These are phyloP conservation scores for Meloe dianella DNA, from an alignment of 2,888 invertebrate species.

Conservation along the genomic window DNA sequence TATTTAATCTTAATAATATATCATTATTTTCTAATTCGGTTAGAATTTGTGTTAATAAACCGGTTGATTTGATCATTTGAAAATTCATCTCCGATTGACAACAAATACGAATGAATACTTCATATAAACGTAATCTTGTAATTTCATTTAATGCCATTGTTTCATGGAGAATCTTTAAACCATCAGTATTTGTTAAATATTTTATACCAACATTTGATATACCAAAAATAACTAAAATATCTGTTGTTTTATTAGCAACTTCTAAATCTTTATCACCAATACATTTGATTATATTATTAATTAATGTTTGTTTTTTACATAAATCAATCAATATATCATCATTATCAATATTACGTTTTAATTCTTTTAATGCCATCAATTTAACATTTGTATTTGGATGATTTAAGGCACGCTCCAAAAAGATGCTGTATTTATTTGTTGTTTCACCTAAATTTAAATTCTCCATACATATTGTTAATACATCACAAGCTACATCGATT, in stretches of 20 bases:
- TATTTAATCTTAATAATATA: constrained; percentile 78
- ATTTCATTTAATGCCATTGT: constrained; percentile 66
- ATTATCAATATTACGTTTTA: constrained; percentile 54
- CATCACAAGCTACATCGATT: constrained; percentile 68
- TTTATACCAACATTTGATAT: constrained; percentile 58
- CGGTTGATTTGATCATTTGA: constrained; percentile 65
- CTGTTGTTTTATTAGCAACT: constrained; percentile 67
- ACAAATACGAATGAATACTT: constrained; percentile 70
- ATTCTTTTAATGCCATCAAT: constrained; percentile 69
- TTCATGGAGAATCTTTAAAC: constrained; percentile 65
- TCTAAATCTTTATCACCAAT: constrained; percentile 66
- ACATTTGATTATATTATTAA: constrained; percentile 65
- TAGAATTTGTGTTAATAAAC: constrained; percentile 71
- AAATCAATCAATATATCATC: constrained; percentile 48
- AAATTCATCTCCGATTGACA: constrained; percentile 67
- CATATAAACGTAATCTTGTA: constrained; percentile 72
- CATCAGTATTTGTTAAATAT: constrained; percentile 63
- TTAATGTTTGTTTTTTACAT: constrained; percentile 54
- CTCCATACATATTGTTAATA: constrained; percentile 69
- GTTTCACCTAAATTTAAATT: constrained; percentile 68
- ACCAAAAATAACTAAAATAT: constrained; percentile 63
- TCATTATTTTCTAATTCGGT: constrained; percentile 73
- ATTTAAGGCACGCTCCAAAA: constrained; percentile 67
- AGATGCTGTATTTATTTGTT: constrained; percentile 65
- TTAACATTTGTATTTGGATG: constrained; percentile 70